These are phyloP conservation scores for Taphrorychus bicolor DNA, from an alignment of 2,888 invertebrate species.

Conservation along the genomic window DNA sequence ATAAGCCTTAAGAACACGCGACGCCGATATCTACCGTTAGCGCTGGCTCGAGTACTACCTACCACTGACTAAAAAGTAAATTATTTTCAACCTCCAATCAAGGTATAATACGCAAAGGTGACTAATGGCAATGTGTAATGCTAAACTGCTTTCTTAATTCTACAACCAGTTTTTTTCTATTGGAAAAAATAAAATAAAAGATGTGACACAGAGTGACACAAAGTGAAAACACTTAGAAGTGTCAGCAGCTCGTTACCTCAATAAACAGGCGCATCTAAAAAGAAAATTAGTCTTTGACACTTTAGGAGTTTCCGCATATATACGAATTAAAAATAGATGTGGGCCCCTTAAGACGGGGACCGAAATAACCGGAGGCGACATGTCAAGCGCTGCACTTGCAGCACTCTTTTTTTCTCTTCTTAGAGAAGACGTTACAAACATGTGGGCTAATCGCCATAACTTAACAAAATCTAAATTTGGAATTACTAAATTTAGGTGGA, in stretches of 20 bases:
- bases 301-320: slow-evolving; percentile 5
- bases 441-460: slow-evolving; percentile 6
- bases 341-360: neutral
- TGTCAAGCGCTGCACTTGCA: slow-evolving; percentile 4
- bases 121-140: slow-evolving; percentile 25
- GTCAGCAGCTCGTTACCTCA: slow-evolving; percentile 4
- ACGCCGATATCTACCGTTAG: slow-evolving; percentile 32
- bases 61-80: slow-evolving; percentile 32
- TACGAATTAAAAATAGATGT: slow-evolving; percentile 18
- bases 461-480: too few species aligned
- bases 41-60: neutral
- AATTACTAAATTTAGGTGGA: too few species aligned
- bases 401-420: slow-evolving; percentile 6
- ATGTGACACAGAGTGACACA: neutral
- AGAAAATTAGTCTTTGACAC: slow-evolving; percentile 5
- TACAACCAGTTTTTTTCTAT: neutral
- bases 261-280: slow-evolving; percentile 7
- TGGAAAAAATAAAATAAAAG: neutral
- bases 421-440: neutral
- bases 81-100: slow-evolving; percentile 27
- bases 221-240: neutral
- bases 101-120: slow-evolving; percentile 21
- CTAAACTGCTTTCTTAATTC: neutral
- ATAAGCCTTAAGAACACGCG: slow-evolving; percentile 26
- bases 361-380: slow-evolving; percentile 12